These are phyloP conservation scores for Nymphalis c-album DNA, from an alignment of 2,888 invertebrate genomes.

Conservation along the genomic window DNA sequence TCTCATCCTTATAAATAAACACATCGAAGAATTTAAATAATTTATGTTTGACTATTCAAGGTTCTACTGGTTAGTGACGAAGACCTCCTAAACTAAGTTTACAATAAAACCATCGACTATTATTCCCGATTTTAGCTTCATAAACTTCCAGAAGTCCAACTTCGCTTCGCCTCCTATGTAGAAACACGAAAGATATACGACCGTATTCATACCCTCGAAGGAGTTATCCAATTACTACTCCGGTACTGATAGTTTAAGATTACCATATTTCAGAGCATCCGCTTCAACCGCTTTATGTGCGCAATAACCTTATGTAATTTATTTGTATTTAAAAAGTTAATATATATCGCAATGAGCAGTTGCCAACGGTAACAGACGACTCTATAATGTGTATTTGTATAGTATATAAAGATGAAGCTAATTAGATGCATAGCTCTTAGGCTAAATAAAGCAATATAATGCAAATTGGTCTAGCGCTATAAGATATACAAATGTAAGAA, in stretches of 20 bases:
- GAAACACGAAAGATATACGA: slow-evolving; percentile 26
- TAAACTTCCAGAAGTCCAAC: slow-evolving; percentile 14
- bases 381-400: neutral
- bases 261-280: slow-evolving; percentile 28
- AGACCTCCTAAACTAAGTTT: neutral
- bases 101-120: neutral
- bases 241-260: slow-evolving; percentile 28
- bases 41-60: no score
- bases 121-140: slow-evolving; percentile 4
- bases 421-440: neutral
- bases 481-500: neutral
- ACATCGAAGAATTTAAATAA: no score
- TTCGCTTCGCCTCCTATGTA: slow-evolving; percentile 17
- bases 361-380: neutral
- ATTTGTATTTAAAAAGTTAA: slow-evolving; percentile 21
- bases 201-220: slow-evolving; percentile 30
- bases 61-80: no score
- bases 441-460: slow-evolving; percentile 3
- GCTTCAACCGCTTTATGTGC: slow-evolving; percentile 23
- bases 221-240: slow-evolving; percentile 33
- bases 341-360: slow-evolving; percentile 10
- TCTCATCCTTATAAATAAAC: no score
- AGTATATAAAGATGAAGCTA: neutral
- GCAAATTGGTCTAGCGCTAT: slow-evolving; percentile 1
- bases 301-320: slow-evolving; percentile 22